Conservation (phyloP, 2,888 invertebrate genomes). For the Erannis defoliaria region DNA sequence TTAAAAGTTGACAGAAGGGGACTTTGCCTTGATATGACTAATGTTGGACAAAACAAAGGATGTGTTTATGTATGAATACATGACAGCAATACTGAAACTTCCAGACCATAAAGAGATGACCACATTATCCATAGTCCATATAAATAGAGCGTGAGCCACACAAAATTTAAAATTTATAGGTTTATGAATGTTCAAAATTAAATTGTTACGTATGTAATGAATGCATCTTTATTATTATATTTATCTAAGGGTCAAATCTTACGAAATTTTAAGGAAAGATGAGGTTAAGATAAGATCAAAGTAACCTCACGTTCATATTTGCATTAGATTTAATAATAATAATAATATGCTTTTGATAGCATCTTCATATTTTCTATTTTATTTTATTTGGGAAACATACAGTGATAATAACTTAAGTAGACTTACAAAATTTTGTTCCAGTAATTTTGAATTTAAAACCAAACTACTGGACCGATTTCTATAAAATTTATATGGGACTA, state of each 20-base stretch:
- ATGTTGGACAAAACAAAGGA: slow-evolving; percentile 46
- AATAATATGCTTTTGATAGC: too few species aligned
- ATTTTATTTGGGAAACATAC: too few species aligned
- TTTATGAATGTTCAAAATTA: background rate
- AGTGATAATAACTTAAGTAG: too few species aligned
- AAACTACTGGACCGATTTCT: too few species aligned
- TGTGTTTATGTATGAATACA: background rate
- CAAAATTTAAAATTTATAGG: background rate
- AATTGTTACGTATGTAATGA: background rate
- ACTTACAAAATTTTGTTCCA: too few species aligned
- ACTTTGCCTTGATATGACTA: slow-evolving; percentile 48
- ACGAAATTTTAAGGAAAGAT: background rate
- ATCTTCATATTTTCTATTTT: too few species aligned
- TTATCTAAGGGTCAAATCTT: background rate
- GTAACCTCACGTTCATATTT: too few species aligned
- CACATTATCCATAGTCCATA: background rate
- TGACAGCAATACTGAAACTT: background rate
- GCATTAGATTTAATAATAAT: too few species aligned
- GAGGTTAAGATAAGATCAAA: too few species aligned
- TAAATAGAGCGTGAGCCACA: background rate
- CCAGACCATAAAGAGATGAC: background rate
- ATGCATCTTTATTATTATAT: background rate
- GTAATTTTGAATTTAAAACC: too few species aligned
- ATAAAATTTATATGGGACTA: too few species aligned
- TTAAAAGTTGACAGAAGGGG: background rate